Conservation (phyloP, 2,888 invertebrate species). For the Acronicta leporina region DNA sequence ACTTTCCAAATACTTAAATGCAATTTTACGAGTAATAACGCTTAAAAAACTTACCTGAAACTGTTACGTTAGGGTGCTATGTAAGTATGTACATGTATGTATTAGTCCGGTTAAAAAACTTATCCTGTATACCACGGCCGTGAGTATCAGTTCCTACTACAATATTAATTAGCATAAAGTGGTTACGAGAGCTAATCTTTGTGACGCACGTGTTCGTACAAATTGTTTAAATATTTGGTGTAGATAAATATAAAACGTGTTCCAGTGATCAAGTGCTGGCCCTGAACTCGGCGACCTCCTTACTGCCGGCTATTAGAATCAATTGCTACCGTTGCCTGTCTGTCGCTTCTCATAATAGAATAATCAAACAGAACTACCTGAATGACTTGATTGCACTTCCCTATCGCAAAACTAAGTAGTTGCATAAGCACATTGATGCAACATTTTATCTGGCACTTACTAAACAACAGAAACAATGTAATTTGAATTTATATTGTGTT, state of each 20-base stretch:
- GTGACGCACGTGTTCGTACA: constrained; percentile 66
- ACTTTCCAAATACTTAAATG: too few species aligned
- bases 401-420: constrained; percentile 45
- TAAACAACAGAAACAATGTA: constrained; percentile 17
- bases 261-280: constrained; percentile 65
- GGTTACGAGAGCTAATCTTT: constrained; percentile 53
- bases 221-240: constrained; percentile 67
- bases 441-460: constrained; percentile 8
- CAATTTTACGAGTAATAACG: too few species aligned
- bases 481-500: constrained; percentile 3
- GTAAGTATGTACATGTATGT: too few species aligned
- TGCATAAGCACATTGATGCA: constrained; percentile 27
- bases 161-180: constrained; percentile 64
- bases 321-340: constrained; percentile 65
- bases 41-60: too few species aligned
- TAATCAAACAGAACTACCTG: constrained; percentile 57
- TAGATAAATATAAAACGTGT: constrained; percentile 67
- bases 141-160: constrained; percentile 46
- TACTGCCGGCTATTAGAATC: constrained; percentile 67
- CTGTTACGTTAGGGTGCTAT: too few species aligned
- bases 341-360: constrained; percentile 62
- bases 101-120: too few species aligned
- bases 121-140: constrained; percentile 25
- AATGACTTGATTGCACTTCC: constrained; percentile 65
- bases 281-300: constrained; percentile 77